Base-by-base conservation (phyloP, 2,888 invertebrate species). In the Pseudanteris insignis region DNA sequence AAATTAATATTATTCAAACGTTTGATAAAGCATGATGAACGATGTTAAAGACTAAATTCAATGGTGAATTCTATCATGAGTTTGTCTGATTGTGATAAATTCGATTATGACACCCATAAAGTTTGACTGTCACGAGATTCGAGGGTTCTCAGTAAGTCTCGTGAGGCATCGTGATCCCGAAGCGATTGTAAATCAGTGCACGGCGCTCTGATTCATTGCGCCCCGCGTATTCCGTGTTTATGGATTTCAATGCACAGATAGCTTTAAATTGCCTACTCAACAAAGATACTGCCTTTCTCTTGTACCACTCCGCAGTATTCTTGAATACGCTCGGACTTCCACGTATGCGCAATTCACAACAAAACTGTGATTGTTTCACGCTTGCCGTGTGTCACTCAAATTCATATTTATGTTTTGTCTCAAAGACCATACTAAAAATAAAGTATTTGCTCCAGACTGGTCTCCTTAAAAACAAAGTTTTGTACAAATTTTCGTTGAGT, bases 51-150 rank as follows among this genome's bases (percentile, higher is more conserved):
- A n/a, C n/a, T n/a, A n/a, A 58, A 9, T 34, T 40, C 26, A 38
- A 38, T 38, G 46, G 41, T 43, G 32, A 55, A 46, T 15, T 44
- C 57, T 59, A 48, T 43, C 28, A 38, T 44, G 60, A 61, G 47
- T 63, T 50, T 34, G 34, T 44, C 44, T 50, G 71, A 72, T 75
- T 70, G 71, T 72, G 70, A 74, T 74, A 72, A 74, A 75, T 74
- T 65, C 67, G 59, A 65, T 68, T 68, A 72, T 70, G 72, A 70
- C 70, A 68, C 68, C 68, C 67, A 72, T 74, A 75, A 75, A 75
- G 63, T 71, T 73, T 64, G 68, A 67, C 68, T 67, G 69, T 66
- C 51, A 60, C 63, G 53, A 57, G 50, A 55, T 68, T 66, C 68
- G 66, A 50, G 41, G 58, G 47, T 44, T 29, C 38, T 43, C 55